phyloP scores from a whole-genome alignment of 1,140 invertebrate species.

The Archivesica marissinica region DNA sequence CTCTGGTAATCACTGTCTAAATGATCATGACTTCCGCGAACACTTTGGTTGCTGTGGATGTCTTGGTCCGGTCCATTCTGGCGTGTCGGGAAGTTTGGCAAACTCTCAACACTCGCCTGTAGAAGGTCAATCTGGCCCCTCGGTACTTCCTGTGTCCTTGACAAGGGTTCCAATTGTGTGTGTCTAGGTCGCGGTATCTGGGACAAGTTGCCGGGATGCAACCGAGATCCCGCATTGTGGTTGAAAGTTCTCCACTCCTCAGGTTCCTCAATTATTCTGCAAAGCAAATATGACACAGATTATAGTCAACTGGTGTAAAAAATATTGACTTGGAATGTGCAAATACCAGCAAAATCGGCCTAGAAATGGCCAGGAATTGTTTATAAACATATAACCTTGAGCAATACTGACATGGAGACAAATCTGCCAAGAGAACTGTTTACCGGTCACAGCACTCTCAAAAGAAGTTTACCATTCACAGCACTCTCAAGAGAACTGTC shows the following conservation, averaged over 20 bases:
- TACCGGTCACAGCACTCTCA: no score
- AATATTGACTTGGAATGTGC: no score
- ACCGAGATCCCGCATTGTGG: not conserved
- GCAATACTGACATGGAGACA: no score
- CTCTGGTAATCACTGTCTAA: constrained; percentile 60
- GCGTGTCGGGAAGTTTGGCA: constrained; percentile 32
- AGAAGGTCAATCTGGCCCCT: constrained; percentile 28
- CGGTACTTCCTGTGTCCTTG: constrained; percentile 46
- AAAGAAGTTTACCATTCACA: no score
- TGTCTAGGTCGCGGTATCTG: not conserved
- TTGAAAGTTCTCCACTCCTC: constrained; percentile 1
- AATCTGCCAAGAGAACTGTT: no score
- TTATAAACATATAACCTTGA: no score
- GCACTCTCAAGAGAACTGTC: no score
- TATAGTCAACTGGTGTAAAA: no score
- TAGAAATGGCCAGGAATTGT: no score
- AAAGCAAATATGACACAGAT: not conserved
- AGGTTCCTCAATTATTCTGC: constrained; percentile 24
- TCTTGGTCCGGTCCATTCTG: constrained; percentile 14
- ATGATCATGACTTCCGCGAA: constrained; percentile 38
- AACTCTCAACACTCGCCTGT: constrained; percentile 43
- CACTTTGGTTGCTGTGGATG: constrained; percentile 10
- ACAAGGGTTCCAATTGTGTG: constrained; percentile 24
- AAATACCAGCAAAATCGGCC: no score
- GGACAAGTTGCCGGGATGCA: not conserved